A percentile compares a stretch with the other conserved stretches of the same genome.
Conservation (phyloP, 2,888 invertebrate species). For the Ornithoptera priamus region DNA sequence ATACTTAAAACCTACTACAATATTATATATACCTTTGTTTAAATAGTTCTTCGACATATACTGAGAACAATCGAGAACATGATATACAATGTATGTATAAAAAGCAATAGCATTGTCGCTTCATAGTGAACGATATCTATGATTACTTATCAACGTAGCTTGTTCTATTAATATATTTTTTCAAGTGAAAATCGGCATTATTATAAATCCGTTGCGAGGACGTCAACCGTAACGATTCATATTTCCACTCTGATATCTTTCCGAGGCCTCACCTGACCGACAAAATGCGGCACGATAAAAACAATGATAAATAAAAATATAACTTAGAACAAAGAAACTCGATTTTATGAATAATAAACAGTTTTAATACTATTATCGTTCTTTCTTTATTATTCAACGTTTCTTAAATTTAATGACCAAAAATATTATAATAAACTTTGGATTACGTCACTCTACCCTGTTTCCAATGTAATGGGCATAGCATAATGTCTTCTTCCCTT, state of each 20-base stretch:
- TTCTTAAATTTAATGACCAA: too few species aligned
- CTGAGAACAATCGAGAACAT: background rate
- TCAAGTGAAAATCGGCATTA: constrained; percentile 16
- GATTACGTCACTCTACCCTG: too few species aligned
- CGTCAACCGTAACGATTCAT: constrained; percentile 18
- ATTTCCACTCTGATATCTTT: constrained; percentile 34
- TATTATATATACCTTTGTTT: too few species aligned
- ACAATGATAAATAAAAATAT: constrained; percentile 29
- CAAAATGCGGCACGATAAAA: constrained; percentile 26
- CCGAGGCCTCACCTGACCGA: constrained; percentile 31
- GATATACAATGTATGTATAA: background rate
- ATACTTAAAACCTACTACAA: too few species aligned
- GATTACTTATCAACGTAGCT: constrained; percentile 2
- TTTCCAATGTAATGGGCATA: too few species aligned
- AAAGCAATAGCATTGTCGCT: background rate
- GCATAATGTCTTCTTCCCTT: too few species aligned
- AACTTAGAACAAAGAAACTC: constrained; percentile 22
- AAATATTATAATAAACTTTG: too few species aligned
- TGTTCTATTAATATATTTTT: constrained; percentile 17
- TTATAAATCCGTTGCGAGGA: constrained; percentile 20
- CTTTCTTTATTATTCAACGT: too few species aligned
- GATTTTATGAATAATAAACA: constrained; percentile 2
- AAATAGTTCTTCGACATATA: background rate
- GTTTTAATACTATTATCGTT: background rate
- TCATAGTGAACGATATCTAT: constrained; percentile 2